Percentiles rank a stretch among this genome's conserved stretches.
These are phyloP conservation scores for Phlogophora meticulosa DNA, from an alignment of 2,888 invertebrate species.

Conservation along the genomic window DNA sequence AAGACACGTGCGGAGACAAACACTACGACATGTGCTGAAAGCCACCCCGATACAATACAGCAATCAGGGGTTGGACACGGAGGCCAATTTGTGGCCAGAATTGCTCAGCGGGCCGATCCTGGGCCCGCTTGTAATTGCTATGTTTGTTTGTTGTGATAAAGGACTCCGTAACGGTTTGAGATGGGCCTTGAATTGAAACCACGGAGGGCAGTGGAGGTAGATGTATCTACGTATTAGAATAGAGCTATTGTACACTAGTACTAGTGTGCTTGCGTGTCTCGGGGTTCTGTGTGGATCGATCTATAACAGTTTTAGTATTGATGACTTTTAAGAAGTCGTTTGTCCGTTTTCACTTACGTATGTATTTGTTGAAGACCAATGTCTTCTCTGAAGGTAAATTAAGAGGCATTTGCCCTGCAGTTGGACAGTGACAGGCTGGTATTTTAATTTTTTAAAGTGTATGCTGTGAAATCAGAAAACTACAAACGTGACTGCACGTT, in stretches of 20 bases:
- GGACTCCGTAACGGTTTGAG: conserved; percentile 34
- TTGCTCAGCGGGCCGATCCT: conserved; percentile 50
- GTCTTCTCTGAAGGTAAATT: no score
- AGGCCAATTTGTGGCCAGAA: conserved; percentile 65
- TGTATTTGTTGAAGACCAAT: no score
- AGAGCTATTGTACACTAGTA: neutral
- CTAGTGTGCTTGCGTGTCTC: neutral
- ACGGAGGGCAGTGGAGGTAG: neutral
- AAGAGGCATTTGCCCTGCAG: no score
- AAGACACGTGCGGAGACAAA: conserved; percentile 28
- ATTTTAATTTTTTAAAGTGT: no score
- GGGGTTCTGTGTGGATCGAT: neutral
- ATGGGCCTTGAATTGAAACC: conserved; percentile 45
- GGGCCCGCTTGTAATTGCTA: conserved; percentile 56
- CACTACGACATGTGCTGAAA: conserved; percentile 39
- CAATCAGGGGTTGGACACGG: conserved; percentile 60
- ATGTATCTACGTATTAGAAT: neutral
- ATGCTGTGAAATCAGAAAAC: no score
- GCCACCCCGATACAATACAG: conserved; percentile 55
- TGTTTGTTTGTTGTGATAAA: conserved; percentile 62
- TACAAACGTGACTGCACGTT: no score
- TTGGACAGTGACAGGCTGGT: no score
- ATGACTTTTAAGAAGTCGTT: no score
- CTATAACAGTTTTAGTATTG: no score
- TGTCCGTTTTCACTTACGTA: no score